Evolutionary conservation across 2,888 invertebrate species (phyloP).

Genomic region (Polyommatus iphigenia): DNA sequence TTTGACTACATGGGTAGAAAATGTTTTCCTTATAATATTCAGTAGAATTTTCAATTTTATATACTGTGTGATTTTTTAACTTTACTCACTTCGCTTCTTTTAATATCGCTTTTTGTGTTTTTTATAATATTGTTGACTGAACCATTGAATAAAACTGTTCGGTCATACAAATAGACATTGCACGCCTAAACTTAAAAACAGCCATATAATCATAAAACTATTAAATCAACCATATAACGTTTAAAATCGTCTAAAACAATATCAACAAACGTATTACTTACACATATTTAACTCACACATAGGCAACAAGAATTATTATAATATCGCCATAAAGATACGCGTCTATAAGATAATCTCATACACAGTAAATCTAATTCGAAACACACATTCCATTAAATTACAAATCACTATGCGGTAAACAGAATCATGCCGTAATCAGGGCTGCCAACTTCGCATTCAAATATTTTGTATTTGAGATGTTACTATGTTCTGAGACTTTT

Average conservation of each 20-base stretch:
- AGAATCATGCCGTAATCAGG: conserved; percentile 19
- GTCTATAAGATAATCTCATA: conserved; percentile 11
- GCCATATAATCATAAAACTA: no score
- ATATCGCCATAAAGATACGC: not conserved
- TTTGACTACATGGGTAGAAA: conserved; percentile 44
- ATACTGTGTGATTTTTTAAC: conserved; percentile 48
- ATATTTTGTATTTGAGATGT: not conserved
- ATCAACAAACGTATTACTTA: not conserved
- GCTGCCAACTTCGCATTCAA: not conserved
- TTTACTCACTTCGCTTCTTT: conserved; percentile 66
- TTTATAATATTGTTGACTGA: conserved; percentile 65
- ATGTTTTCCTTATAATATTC: conserved; percentile 47
- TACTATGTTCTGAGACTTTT: not conserved
- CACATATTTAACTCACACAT: not conserved
- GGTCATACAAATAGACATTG: conserved; percentile 33
- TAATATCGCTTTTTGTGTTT: conserved; percentile 72
- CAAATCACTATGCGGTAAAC: conserved; percentile 49
- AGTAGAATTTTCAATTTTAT: conserved; percentile 53
- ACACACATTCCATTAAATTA: conserved; percentile 64
- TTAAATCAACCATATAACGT: not conserved
- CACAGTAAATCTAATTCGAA: conserved; percentile 40
- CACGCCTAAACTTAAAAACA: not conserved
- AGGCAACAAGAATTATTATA: conserved; percentile 3
- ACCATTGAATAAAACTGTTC: conserved; percentile 47
- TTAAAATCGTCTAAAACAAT: not conserved